Base-by-base conservation (phyloP, 1,140 invertebrate species). In the Heliconius congener region DNA sequence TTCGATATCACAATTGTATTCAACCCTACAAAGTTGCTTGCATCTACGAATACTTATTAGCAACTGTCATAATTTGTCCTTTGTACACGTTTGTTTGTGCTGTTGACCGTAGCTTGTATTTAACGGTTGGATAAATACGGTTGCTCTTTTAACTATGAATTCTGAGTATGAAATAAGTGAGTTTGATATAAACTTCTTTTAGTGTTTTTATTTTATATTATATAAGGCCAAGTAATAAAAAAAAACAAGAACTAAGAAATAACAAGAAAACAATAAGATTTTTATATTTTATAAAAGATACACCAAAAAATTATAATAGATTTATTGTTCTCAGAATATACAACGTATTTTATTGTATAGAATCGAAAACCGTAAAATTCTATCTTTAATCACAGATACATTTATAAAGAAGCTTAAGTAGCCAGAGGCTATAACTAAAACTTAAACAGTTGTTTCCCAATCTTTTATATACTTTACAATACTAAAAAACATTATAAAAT, bases 21-120 rank as follows among this genome's bases (percentile, higher is more conserved):
- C 50, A 57, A 55, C 52, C 73, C 60, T 60, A 55, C n/a, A 19
- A 76, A 73, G 74, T 80, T 50, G 74, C 73, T 80, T 76, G 71
- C 66, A 60, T 80, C 77, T 70, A 76, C 74, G 60, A 70, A 50
- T 71, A 76, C 74, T 80, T 86, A 84, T 84, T 83, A 85, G 81
- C 78, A 80, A 82, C 60, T 82, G 82, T 85, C 77, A 77, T 80
- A 83, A 89, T 82, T 83, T 83, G 82, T 83, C 79, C 82, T 83
- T 83, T 83, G 82, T 83, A 73, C 74, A 74, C 30, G 60, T 74
- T 71, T 73, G 70, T 71, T 55, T 83, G 79, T 83, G 76, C 60
- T 55, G 74, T 76, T 80, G 79, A 73, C 71, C 74, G 74, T 80
- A 72, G 76, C 52, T 57, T 73, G 74, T 71, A 76, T 73, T 74